Evolutionary conservation across 1,140 invertebrate genomes (phyloP).

Genomic region (Calliopsis andreniformis): DNA sequence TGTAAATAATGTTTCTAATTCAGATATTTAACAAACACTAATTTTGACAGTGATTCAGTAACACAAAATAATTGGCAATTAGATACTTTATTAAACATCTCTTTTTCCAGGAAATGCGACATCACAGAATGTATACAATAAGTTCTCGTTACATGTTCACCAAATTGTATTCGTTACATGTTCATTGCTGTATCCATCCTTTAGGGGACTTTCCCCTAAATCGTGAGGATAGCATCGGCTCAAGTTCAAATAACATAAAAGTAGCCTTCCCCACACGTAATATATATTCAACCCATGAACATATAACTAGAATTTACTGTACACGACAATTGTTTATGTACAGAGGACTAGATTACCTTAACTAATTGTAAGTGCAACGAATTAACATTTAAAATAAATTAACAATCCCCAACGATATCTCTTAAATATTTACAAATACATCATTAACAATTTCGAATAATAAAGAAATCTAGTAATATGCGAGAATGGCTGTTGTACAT

Average conservation of each 20-base stretch:
- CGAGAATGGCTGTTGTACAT: background rate
- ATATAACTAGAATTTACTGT: too few relatives aligned
- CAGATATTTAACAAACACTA: too few relatives aligned
- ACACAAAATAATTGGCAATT: background rate
- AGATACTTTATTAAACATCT: conserved; percentile 34
- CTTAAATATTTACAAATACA: conserved; percentile 19
- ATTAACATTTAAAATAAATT: conserved; percentile 50
- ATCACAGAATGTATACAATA: conserved; percentile 7
- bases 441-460: background rate
- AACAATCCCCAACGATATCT: conserved; percentile 32
- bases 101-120: background rate
- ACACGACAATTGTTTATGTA: conserved; percentile 51
- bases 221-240: too few relatives aligned
- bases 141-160: too few relatives aligned
- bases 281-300: too few relatives aligned
- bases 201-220: too few relatives aligned
- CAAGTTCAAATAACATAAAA: too few relatives aligned
- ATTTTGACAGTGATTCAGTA: too few relatives aligned
- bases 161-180: too few relatives aligned
- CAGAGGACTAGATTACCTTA: conserved; percentile 75
- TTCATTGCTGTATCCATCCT: too few relatives aligned
- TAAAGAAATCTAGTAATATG: background rate
- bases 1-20: too few relatives aligned
- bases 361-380: conserved; percentile 28
- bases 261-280: too few relatives aligned